Evolutionary conservation across 2,888 invertebrate species (phyloP).

Genomic region (Lordiphosa andalusiaca): DNA sequence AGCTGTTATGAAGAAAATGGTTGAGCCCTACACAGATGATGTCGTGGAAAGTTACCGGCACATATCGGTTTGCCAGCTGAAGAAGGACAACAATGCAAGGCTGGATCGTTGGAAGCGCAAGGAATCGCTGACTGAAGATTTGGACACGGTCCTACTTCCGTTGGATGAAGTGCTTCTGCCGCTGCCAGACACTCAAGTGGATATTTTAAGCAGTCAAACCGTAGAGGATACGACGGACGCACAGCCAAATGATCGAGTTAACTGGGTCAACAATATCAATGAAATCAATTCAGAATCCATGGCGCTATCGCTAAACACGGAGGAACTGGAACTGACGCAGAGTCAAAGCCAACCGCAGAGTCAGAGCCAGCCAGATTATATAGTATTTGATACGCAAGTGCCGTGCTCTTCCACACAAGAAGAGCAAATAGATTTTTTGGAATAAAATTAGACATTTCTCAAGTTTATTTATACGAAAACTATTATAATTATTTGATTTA

Average conservation of each 20-base stretch:
- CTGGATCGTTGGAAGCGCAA: conserved; percentile 35
- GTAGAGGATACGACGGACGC: neutral
- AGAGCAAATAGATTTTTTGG: too few relatives aligned
- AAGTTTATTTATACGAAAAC: conserved; percentile 7
- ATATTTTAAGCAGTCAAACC: neutral
- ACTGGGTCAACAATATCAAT: conserved; percentile 26
- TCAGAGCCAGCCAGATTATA: conserved; percentile 34
- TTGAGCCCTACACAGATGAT: conserved; percentile 33
- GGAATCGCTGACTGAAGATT: neutral
- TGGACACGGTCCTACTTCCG: too few relatives aligned
- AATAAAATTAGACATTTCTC: conserved; percentile 20
- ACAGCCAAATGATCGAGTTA: neutral
- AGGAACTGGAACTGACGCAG: conserved; percentile 4
- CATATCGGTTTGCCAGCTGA: conserved; percentile 29
- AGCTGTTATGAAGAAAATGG: conserved; percentile 40
- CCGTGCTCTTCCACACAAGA: conserved; percentile 46
- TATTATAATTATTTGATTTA: neutral
- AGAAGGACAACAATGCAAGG: conserved; percentile 42
- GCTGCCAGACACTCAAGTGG: too few relatives aligned
- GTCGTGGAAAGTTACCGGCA: conserved; percentile 13
- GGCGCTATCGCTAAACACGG: conserved; percentile 6
- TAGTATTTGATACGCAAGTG: conserved; percentile 40
- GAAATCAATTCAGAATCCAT: conserved; percentile 36
- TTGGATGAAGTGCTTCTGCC: neutral
- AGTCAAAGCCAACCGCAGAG: neutral